Base-by-base conservation (phyloP, 2,888 invertebrate species). In the Baronia brevicornis region DNA sequence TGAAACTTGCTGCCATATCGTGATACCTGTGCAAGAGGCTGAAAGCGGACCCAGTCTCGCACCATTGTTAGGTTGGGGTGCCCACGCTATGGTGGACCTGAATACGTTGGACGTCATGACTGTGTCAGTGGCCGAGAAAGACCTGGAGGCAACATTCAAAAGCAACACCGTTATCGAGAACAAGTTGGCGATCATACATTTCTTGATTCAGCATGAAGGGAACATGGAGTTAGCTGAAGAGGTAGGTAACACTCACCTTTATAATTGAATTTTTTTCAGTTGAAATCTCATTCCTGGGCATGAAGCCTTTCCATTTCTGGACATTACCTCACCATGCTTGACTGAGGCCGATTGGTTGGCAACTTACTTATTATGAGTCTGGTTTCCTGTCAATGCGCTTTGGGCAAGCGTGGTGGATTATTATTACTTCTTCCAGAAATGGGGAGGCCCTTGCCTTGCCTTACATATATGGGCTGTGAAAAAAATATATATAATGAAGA, bases 1-100 rank as follows among this genome's bases (percentile, higher is more conserved):
- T 67, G 94, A 95, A 61, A 95, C 95, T 0, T 91, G 91, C 48
- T 92, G 92, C 50, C 93, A 94, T 56, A 88, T 94, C 30, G 87
- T 92, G 0, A 86, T 91, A 8, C 89, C 91, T 0, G 78, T 89
- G 38, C 87, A 87, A 20, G 72, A 84, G 20, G 71, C 78, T n/a
- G 71, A 82, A 1, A 73, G 84, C 8, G 84, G 88, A 2, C 88
- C 88, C 0, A 88, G 90, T 44, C 75, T 93, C n/a, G 90, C 92
- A 0, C 91, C 92, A 1, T 65, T 90, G 6, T 59, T 87, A 1
- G 87, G 88, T 20, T 78, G 87, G 58, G 85, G 80, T 0, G 60
- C 70, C 7, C 84, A 86, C 45, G 64, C 75, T 4, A 86, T 88
- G 56, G 78, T 90, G 17, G 92, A 94, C 65, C 67, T 91, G 11